Conservation (phyloP, 2,797 vertebrate genomes). For the Cyprinodon diabolis region DNA sequence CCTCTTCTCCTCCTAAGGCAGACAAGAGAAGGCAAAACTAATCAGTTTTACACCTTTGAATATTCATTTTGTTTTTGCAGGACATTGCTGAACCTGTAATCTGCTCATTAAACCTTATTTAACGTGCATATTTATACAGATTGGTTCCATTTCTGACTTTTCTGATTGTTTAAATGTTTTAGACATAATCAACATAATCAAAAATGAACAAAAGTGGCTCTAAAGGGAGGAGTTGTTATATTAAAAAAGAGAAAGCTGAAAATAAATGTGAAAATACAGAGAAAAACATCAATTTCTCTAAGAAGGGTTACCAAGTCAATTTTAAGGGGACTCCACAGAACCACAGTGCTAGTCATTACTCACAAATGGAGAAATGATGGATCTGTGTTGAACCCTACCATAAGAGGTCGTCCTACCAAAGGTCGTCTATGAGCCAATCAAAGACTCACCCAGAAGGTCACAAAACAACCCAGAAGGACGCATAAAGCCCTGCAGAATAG, state of each 20-base stretch:
- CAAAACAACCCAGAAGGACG: not conserved
- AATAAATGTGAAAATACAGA: no score
- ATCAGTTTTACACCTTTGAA: not conserved
- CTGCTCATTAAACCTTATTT: not conserved
- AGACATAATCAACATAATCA: no score
- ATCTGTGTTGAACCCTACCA: not conserved
- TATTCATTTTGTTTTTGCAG: not conserved
- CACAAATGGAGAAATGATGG: not conserved
- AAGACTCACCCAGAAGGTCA: not conserved
- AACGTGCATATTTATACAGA: no score
- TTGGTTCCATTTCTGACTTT: no score
- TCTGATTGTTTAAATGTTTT: no score
- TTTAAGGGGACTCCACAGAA: not conserved
- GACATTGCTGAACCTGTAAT: not conserved
- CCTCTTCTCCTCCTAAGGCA: constrained; percentile 91
- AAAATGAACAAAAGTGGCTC: not conserved
- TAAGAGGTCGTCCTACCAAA: not conserved
- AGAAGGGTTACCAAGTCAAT: not conserved
- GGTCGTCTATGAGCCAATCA: not conserved
- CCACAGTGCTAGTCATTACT: not conserved
- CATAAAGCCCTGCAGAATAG: not conserved
- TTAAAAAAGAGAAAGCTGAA: not conserved
- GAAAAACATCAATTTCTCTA: not conserved
- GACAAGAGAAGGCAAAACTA: not conserved
- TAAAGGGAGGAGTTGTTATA: not conserved